Evolutionary conservation across 2,113 vertebrate species (phyloP).

Genomic region (Poecile atricapillus): DNA sequence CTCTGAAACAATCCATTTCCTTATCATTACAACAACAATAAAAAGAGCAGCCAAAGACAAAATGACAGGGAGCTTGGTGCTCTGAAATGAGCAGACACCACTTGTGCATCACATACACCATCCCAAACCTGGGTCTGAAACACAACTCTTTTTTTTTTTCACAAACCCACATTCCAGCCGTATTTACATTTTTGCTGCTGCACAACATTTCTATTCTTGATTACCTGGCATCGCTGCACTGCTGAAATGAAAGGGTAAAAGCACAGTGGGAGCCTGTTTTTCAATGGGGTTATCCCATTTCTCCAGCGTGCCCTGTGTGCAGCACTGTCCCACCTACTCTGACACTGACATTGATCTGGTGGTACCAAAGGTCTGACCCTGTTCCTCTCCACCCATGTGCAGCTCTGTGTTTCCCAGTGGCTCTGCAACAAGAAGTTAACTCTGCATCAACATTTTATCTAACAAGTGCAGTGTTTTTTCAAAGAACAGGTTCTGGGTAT

Average conservation of each 20-base stretch:
- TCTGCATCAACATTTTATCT: background rate
- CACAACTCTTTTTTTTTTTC: background rate
- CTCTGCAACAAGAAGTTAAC: background rate
- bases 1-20: background rate
- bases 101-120: background rate
- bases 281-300: background rate
- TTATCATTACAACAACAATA: slow-evolving; percentile 20
- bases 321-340: background rate
- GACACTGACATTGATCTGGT: background rate
- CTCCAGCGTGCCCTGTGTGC: background rate
- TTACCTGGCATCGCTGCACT: background rate
- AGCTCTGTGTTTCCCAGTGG: background rate
- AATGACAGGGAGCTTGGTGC: background rate
- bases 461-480: background rate
- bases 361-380: background rate
- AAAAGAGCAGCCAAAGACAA: slow-evolving; percentile 25
- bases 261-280: background rate
- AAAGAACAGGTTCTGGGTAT: background rate
- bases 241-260: background rate
- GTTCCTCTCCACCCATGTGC: background rate
- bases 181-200: background rate
- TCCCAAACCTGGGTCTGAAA: background rate
- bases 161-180: background rate
- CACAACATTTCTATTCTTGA: background rate
- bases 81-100: background rate